Base-by-base conservation (phyloP, 2,888 invertebrate species). In the Drosophila differens region DNA sequence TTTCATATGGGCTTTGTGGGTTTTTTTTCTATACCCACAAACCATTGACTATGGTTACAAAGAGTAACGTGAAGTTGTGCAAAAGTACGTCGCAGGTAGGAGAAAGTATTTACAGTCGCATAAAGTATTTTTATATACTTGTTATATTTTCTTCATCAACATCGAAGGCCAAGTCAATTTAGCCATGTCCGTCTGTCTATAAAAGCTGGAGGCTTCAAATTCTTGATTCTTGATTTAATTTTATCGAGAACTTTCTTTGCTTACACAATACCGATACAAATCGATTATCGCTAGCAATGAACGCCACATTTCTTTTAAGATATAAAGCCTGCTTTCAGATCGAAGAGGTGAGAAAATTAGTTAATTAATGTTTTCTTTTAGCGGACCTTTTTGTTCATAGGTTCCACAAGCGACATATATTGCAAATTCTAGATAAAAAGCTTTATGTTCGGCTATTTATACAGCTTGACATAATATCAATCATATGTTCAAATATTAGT, bases 1-100 rank as follows among this genome's bases (percentile, higher is more conserved):
- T 84, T 84, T 75, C 76, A 85, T 77, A 79, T 58, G 78, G 69
- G 78, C 71, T 80, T 72, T 79, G 75, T 61, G 70, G 75, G 54
- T 55, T 9, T 22, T 12, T 32, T 32, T 37, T 28, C 22, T 6
- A 3, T 6, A 12, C 6, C n/a, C 12, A 44, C 0, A 44, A 12
- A n/a, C 41, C 44, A 44, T n/a, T 44, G 44, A 44, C 14, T 22
- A 10, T 7, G 44, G 4, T 47, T 22, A 14, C 6, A 47, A 47
- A 22, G 14, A 47, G 14, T 22, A 22, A 7, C 7, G 14, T 14
- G 47, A 14, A 47, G 22, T 14, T 47, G 14, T 22, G 22, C 14
- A 19, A 14, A 22, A 22, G 22, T 16, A 19, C 7, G 1, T 9
- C 0, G 14, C 47, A 47, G 47, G 2, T n/a, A 2, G 2, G 2